Conservation (phyloP, 2,888 invertebrate species). For the Trachelus troglodyta region DNA sequence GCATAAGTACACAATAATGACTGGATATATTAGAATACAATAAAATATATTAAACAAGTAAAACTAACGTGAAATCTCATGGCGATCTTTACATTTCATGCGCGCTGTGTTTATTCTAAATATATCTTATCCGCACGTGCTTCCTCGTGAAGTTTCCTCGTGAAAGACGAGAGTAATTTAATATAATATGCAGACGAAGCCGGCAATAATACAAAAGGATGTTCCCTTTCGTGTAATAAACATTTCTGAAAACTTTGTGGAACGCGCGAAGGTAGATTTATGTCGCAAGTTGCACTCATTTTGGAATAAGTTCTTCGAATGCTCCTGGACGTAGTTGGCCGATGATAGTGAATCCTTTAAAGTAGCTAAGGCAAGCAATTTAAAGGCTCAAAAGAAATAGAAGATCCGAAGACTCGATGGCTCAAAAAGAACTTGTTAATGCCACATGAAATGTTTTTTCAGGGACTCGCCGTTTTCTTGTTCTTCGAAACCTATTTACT, state of each 20-base stretch:
- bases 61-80: too few relatives aligned
- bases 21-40: too few relatives aligned
- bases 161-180: too few relatives aligned
- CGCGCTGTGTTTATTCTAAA: too few relatives aligned
- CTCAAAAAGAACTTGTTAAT: not conserved
- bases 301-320: not conserved
- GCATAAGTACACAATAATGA: too few relatives aligned
- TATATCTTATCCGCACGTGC: too few relatives aligned
- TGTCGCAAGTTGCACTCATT: not conserved
- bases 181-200: too few relatives aligned
- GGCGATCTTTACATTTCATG: too few relatives aligned
- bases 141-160: too few relatives aligned
- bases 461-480: not conserved
- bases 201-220: too few relatives aligned
- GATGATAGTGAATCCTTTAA: not conserved
- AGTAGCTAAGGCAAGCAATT: not conserved
- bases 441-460: not conserved
- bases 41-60: too few relatives aligned
- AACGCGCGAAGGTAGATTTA: not conserved
- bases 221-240: not conserved
- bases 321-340: not conserved
- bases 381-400: not conserved
- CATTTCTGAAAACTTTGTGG: not conserved
- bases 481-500: not conserved
- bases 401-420: not conserved